A percentile compares a stretch with the other conserved stretches of the same genome.
Conservation (phyloP, 2,113 vertebrate genomes). For the Tachysurus vachellii region DNA sequence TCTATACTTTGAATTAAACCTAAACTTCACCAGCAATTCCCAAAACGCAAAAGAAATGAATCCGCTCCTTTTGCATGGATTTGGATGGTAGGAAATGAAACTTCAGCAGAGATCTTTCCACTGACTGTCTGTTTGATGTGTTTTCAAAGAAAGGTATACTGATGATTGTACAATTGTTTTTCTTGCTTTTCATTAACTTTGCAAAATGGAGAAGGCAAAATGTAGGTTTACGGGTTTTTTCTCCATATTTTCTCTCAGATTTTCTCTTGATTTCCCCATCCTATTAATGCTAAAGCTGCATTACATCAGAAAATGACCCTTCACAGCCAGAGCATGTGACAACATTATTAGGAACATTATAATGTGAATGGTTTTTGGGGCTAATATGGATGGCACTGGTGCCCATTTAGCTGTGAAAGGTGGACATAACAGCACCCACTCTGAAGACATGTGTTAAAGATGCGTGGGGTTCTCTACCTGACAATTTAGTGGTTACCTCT, state of each 20-base stretch:
- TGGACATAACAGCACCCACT: conserved; percentile 47
- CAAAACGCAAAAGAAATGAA: conserved; percentile 9
- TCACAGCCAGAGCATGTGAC: conserved; percentile 45
- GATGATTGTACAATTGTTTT: neutral
- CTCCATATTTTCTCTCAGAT: conserved; percentile 30
- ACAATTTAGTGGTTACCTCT: conserved; percentile 52
- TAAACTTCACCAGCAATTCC: conserved; percentile 10
- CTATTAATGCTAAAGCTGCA: conserved; percentile 19
- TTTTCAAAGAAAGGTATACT: conserved; percentile 7
- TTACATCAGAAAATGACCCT: conserved; percentile 57
- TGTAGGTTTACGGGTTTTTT: conserved; percentile 27
- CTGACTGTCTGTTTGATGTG: conserved; percentile 4
- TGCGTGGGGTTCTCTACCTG: conserved; percentile 43
- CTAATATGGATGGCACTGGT: conserved; percentile 44
- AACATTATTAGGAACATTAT: conserved; percentile 53
- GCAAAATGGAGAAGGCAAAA: neutral
- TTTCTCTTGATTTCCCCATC: neutral
- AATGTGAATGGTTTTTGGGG: conserved; percentile 42
- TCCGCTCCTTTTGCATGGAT: neutral
- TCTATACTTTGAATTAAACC: neutral
- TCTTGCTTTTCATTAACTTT: neutral
- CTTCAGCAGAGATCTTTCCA: neutral
- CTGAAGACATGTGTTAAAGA: conserved; percentile 52
- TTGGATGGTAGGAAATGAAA: neutral
- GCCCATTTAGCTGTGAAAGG: conserved; percentile 44